Evolutionary conservation across 2,888 invertebrate species (phyloP).

Genomic region (Eretmocerus hayati): DNA sequence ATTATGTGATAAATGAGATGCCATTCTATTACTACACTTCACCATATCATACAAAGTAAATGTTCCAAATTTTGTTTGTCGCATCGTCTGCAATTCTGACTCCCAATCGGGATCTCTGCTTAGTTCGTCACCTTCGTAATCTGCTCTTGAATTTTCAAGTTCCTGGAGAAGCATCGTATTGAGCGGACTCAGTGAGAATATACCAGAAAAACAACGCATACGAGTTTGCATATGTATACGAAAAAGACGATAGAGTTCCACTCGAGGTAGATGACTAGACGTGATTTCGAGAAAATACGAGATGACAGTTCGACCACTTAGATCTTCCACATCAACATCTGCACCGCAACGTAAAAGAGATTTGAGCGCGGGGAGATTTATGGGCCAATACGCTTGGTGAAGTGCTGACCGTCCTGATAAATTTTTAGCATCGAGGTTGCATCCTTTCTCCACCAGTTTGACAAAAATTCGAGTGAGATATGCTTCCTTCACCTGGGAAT

Average conservation of each 20-base stretch:
- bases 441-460: conserved; percentile 1
- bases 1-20: neutral
- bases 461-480: neutral
- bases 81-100: neutral
- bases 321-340: conserved; percentile 4
- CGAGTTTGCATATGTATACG: neutral
- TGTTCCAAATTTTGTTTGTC: neutral
- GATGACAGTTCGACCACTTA: conserved; percentile 2
- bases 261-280: neutral
- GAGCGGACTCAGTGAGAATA: neutral
- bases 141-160: neutral
- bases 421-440: neutral
- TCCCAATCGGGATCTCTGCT: neutral
- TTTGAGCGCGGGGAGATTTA: neutral
- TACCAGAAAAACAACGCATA: neutral
- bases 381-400: conserved; percentile 3
- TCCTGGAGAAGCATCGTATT: neutral
- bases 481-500: neutral
- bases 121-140: neutral
- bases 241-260: neutral
- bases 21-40: neutral
- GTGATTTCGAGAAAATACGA: conserved; percentile 2
- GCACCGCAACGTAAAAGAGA: conserved; percentile 5
- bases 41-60: neutral
- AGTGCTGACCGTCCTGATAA: neutral